A percentile compares a stretch with the other conserved stretches of the same genome.
These are phyloP conservation scores for Polydrusus cervinus DNA, from an alignment of 2,888 invertebrate species.

Conservation along the genomic window DNA sequence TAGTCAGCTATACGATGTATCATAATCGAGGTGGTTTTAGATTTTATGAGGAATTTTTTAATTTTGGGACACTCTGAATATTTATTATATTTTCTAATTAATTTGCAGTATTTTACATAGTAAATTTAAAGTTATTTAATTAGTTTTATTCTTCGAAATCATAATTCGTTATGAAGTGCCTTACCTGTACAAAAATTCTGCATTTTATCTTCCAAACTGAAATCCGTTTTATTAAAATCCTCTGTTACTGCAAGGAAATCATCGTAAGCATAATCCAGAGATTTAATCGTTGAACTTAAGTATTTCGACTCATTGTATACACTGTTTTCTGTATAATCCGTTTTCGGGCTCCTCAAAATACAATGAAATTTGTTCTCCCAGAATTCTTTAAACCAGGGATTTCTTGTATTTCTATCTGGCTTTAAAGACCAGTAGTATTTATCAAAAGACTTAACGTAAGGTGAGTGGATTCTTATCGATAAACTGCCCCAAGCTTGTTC, in stretches of 20 bases:
- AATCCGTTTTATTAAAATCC: not conserved
- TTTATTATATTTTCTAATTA: too few relatives aligned
- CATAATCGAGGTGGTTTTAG: too few relatives aligned
- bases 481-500: constrained; percentile 80
- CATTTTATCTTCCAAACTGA: constrained; percentile 2
- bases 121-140: too few relatives aligned
- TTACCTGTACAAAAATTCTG: constrained; percentile 47
- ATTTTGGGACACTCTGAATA: too few relatives aligned
- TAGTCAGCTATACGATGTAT: too few relatives aligned
- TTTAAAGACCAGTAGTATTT: constrained; percentile 79
- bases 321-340: not conserved
- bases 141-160: too few relatives aligned
- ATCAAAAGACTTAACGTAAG: constrained; percentile 78
- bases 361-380: constrained; percentile 85
- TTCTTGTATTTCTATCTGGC: constrained; percentile 78
- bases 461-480: constrained; percentile 84
- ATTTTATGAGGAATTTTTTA: too few relatives aligned
- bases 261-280: constrained; percentile 15
- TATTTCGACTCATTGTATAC: constrained; percentile 7
- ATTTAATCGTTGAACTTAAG: constrained; percentile 22
- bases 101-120: too few relatives aligned
- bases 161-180: not conserved
- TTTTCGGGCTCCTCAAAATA: constrained; percentile 62
- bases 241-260: not conserved
- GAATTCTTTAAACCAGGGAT: constrained; percentile 86